These are phyloP conservation scores for Eidolon helvum DNA, from an alignment of 2,113 vertebrate genomes.

Conservation along the genomic window DNA sequence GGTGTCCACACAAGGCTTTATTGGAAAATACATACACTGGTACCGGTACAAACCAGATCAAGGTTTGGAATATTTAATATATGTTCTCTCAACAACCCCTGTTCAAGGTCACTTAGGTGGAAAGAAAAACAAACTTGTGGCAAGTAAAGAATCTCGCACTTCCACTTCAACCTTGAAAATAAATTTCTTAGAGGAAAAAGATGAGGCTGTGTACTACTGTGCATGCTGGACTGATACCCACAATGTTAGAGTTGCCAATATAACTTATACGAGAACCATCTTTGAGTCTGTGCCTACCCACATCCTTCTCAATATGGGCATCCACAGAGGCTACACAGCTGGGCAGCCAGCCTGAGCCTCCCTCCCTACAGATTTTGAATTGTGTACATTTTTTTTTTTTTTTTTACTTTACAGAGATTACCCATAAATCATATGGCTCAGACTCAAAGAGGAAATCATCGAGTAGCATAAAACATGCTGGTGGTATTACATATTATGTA, in stretches of 20 bases:
- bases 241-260: neutral
- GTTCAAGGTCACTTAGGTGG: rapidly evolving
- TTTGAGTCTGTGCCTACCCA: neutral
- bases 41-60: constrained; percentile 51
- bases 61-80: neutral
- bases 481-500: neutral
- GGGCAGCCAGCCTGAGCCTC: rapidly evolving
- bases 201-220: constrained; percentile 52
- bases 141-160: neutral
- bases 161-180: neutral
- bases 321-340: neutral
- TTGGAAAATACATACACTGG: neutral
- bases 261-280: neutral
- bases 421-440: neutral
- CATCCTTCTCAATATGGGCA: neutral
- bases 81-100: rapidly evolving
- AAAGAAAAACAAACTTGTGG: constrained; percentile 22
- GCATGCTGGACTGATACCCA: neutral
- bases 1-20: neutral
- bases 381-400: neutral
- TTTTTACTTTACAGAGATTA: neutral
- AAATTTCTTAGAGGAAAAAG: constrained; percentile 23
- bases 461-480: neutral
- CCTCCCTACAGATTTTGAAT: too few species aligned
- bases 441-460: neutral